phyloP scores from a whole-genome alignment of 2,113 vertebrate genomes.

The Thryonomys swinderianus region DNA sequence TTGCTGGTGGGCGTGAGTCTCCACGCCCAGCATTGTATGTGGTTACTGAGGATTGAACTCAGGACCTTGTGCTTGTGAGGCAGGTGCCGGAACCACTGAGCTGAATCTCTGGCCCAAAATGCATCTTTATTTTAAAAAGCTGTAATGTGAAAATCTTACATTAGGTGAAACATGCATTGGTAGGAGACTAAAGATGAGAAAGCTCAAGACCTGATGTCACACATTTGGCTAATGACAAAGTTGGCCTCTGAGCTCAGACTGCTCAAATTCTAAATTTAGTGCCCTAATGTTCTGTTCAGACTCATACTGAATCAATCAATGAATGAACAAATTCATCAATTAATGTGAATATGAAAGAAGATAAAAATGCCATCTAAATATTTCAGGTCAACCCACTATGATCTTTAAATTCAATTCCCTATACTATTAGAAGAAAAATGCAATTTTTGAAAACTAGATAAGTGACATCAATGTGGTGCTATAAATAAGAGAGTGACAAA shows the following conservation, averaged over 20 bases:
- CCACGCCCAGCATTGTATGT: too few species aligned
- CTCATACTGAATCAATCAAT: background rate
- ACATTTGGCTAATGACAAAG: background rate
- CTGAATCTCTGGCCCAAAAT: too few species aligned
- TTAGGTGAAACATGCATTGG: background rate
- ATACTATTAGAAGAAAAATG: background rate
- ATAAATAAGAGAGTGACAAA: background rate
- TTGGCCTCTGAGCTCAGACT: background rate
- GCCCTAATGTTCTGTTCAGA: background rate
- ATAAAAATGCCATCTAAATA: constrained; percentile 19
- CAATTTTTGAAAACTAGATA: background rate
- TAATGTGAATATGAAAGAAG: background rate
- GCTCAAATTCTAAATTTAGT: background rate
- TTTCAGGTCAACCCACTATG: background rate
- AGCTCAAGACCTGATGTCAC: background rate
- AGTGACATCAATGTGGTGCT: background rate
- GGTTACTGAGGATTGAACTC: too few species aligned
- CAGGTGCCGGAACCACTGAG: too few species aligned
- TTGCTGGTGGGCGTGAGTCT: too few species aligned
- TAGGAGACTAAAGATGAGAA: background rate
- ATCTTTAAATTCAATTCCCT: constrained; percentile 6
- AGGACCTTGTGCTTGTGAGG: too few species aligned
- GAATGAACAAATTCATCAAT: background rate
- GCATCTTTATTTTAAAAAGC: background rate
- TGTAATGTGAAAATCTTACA: background rate